Evolutionary conservation across 2,113 vertebrate genomes (phyloP).

Genomic region (Maccullochella peelii): DNA sequence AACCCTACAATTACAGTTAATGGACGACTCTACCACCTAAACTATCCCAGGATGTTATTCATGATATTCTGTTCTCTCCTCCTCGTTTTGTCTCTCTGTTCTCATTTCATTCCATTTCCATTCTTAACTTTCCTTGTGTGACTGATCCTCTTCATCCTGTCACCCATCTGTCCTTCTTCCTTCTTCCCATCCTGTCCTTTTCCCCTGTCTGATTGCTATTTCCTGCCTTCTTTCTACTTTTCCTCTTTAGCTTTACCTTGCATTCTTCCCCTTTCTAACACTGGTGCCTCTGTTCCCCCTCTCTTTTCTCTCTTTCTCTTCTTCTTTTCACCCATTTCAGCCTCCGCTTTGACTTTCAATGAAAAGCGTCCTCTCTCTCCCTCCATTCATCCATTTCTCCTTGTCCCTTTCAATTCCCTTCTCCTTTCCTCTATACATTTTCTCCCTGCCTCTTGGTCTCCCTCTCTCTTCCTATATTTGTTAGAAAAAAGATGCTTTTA

Average conservation of each 20-base stretch:
- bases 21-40: not conserved
- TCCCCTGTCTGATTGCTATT: not conserved
- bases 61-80: not conserved
- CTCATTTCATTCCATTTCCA: not conserved
- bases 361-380: not conserved
- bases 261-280: not conserved
- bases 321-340: not conserved
- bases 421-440: not conserved
- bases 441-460: not conserved
- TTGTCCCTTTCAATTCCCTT: slow-evolving; percentile 6
- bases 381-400: not conserved
- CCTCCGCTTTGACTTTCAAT: slow-evolving; percentile 10
- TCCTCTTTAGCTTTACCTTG: not conserved
- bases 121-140: not conserved
- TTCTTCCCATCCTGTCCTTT: not conserved
- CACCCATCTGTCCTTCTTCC: not conserved
- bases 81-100: not conserved
- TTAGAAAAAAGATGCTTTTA: slow-evolving; percentile 18
- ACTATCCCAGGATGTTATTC: not conserved
- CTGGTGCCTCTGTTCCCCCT: not conserved
- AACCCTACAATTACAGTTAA: not conserved
- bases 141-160: not conserved
- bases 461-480: slow-evolving; percentile 24
- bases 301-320: not conserved
- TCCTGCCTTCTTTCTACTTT: not conserved